These are phyloP conservation scores for Caranx melampygus DNA, from an alignment of 2,113 vertebrate species.

Conservation along the genomic window DNA sequence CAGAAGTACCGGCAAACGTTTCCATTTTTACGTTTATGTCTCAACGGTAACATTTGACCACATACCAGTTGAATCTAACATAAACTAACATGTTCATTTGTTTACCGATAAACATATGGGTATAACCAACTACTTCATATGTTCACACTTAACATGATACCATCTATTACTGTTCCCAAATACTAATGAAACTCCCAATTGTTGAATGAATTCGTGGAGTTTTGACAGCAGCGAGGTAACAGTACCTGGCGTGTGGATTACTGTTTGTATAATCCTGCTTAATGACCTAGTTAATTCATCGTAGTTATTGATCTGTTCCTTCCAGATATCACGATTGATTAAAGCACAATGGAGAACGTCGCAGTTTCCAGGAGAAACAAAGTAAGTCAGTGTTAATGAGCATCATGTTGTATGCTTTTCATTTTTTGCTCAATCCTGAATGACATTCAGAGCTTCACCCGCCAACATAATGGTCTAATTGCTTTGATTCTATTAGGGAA, in stretches of 20 bases:
- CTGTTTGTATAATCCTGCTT: no score
- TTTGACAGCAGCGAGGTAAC: no score
- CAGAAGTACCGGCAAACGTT: neutral
- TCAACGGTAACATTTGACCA: neutral
- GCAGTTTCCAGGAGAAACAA: conserved; percentile 50
- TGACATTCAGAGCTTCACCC: no score
- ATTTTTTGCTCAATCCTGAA: neutral
- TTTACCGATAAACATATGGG: neutral
- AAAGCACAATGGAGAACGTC: conserved; percentile 65
- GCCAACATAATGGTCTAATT: neutral
- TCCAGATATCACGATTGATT: conserved; percentile 4
- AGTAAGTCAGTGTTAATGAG: conserved; percentile 42
- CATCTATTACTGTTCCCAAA: no score
- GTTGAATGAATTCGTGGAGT: no score
- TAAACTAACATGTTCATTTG: neutral
- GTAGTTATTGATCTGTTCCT: neutral
- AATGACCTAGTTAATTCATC: neutral
- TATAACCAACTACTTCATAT: neutral
- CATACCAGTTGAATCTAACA: neutral
- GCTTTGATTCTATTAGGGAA: conserved; percentile 61
- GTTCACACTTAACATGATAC: neutral
- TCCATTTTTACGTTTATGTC: neutral
- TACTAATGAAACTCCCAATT: neutral
- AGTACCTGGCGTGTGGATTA: no score
- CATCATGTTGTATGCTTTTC: neutral